Base-by-base conservation (phyloP, 2,888 invertebrate species). In the Aphidoletes aphidimyza region DNA sequence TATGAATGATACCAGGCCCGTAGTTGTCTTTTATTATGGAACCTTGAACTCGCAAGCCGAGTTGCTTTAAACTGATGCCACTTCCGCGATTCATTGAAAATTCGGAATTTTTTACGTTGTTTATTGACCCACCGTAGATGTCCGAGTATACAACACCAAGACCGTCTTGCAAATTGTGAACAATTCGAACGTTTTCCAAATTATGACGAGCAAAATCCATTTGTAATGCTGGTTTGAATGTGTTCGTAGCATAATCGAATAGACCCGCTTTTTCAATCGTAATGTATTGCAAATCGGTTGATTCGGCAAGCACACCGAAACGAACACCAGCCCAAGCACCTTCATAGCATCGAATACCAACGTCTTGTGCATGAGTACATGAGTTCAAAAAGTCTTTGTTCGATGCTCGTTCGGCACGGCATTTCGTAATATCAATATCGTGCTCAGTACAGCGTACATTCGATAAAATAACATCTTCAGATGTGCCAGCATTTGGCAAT, bases 241-340 rank as follows among this genome's bases (percentile, higher is more conserved):
- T 89, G 89, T 95, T 95, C 0, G 96, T 96, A 0, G 96, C 94
- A 88, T 97, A 98, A 90, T 99, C 99, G 84, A 98, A 92, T 0
- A 99, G 92, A 0, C 99, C 99, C 6, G 98, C 97, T 89, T 94
- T 94, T 90, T 98, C 97, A 81, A 98, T 93, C 1, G 95, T 95
- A 8, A 97, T 92, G 87, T 94, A 96, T 88, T 97, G 96, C 86
- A 98, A 91, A 88, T 96, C 95, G 30, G 96, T 94, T 87, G 96
- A 92, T 88, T 96, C 96, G 0, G 98, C 95, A 84, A 97, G 91
- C 85, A 97, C 95, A 59, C 98, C 96, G 87, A 98, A 94, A 86
- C 98, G 92, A 0, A 98, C 91, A 0, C 98, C 98, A 0, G 98
- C 97, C 98, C 98, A 98, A 47, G 96, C 96, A 0, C 96, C 95